Conservation (phyloP, 37 sponge, comb jelly and placozoan genomes). For the Cladorhizidae sp. region DNA sequence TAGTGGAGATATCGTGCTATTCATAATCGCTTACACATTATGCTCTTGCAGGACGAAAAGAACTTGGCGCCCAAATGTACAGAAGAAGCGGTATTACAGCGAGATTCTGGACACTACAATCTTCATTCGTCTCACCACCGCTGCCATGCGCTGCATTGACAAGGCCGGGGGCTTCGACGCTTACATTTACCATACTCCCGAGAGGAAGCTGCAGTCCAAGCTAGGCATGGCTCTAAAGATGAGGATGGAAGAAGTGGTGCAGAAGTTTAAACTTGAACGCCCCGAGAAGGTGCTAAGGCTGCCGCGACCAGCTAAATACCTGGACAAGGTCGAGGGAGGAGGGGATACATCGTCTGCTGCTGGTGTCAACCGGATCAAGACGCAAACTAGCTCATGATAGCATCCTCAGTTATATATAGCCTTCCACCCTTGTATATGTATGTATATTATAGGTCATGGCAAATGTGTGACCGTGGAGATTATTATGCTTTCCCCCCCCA, state of each 20-base stretch:
- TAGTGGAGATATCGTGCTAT: too few relatives aligned
- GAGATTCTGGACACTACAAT: constrained; percentile 48
- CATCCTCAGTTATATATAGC: too few relatives aligned
- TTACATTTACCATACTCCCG: constrained; percentile 83
- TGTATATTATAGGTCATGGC: too few relatives aligned
- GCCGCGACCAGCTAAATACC: constrained; percentile 28
- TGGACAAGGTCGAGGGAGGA: neutral
- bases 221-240: constrained; percentile 65
- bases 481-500: too few relatives aligned
- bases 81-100: constrained; percentile 65
- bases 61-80: constrained; percentile 77
- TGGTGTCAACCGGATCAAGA: neutral
- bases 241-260: constrained; percentile 37
- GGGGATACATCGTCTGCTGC: neutral
- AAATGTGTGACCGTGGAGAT: too few relatives aligned
- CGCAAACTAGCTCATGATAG: neutral
- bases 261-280: neutral
- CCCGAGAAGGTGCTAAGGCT: constrained; percentile 12
- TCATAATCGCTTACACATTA: too few relatives aligned
- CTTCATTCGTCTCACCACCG: constrained; percentile 53
- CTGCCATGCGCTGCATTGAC: constrained; percentile 84
- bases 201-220: constrained; percentile 64
- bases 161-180: constrained; percentile 86
- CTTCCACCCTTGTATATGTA: too few relatives aligned
- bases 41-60: constrained; percentile 54